These are phyloP conservation scores for Acanthosoma haemorrhoidale DNA, from an alignment of 2,888 invertebrate genomes.

Conservation along the genomic window DNA sequence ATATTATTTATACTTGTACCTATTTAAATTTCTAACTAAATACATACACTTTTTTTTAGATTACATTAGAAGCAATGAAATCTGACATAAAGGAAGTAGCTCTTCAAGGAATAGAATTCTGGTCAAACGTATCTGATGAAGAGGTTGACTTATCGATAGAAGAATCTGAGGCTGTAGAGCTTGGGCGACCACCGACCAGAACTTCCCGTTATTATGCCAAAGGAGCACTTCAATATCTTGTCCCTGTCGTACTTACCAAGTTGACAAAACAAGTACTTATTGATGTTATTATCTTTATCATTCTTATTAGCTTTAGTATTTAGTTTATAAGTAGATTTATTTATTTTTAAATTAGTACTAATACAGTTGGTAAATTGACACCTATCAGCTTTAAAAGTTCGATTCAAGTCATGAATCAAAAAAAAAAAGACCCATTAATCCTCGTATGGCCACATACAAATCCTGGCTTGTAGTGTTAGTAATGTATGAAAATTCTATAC, in stretches of 20 bases:
- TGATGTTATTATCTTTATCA: no score
- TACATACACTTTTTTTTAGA: slow-evolving; percentile 53
- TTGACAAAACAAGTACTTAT: slow-evolving; percentile 84
- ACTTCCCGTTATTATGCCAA: slow-evolving; percentile 96
- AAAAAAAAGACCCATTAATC: no score
- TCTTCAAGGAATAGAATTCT: slow-evolving; percentile 98
- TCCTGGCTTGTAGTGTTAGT: no score
- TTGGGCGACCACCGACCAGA: slow-evolving; percentile 86
- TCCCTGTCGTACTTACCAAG: slow-evolving; percentile 88
- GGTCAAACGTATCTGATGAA: slow-evolving; percentile 98
- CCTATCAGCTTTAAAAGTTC: no score
- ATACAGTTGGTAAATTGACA: no score
- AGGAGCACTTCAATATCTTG: slow-evolving; percentile 90
- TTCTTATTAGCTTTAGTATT: no score
- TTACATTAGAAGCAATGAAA: slow-evolving; percentile 97
- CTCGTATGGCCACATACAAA: no score
- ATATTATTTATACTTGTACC: not conserved
- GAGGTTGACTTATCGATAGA: slow-evolving; percentile 94
- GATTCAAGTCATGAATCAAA: no score
- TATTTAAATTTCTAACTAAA: no score
- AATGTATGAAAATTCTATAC: no score
- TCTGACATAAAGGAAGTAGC: slow-evolving; percentile 93
- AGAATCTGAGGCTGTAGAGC: slow-evolving; percentile 87
- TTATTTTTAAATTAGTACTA: no score
- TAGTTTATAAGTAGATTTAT: no score